Percentiles rank a stretch among this genome's conserved stretches.
phyloP scores from a whole-genome alignment of 1,140 invertebrate genomes.

The Sitobion miscanthi region DNA sequence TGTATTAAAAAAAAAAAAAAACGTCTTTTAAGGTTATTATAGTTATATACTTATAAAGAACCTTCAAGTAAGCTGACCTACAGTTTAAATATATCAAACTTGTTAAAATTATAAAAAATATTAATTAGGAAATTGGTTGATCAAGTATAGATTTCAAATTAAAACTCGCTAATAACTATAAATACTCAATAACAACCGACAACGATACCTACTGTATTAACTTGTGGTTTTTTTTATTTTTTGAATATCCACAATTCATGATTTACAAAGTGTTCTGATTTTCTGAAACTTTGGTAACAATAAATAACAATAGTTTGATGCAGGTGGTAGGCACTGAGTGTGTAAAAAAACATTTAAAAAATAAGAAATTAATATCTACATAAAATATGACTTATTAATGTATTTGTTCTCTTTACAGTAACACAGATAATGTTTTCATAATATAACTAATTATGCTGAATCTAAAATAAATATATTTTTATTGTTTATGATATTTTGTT shows the following conservation, averaged over 20 bases:
- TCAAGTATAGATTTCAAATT: background rate
- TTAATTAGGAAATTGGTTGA: background rate
- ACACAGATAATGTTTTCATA: no score
- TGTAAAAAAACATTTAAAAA: background rate
- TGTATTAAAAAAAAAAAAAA: background rate
- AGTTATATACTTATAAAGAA: background rate
- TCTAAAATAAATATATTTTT: background rate
- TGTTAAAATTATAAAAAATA: conserved; percentile 3
- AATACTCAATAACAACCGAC: background rate
- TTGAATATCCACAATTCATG: background rate
- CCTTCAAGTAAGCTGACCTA: background rate
- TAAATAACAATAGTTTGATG: background rate
- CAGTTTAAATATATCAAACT: background rate
- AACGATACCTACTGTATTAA: background rate
- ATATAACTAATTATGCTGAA: background rate
- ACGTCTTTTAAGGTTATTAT: background rate
- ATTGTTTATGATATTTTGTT: background rate
- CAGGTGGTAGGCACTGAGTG: no score
- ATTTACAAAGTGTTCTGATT: background rate
- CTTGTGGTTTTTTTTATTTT: background rate
- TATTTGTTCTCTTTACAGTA: no score
- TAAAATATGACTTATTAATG: no score
- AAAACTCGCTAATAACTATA: background rate
- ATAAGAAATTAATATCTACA: background rate
- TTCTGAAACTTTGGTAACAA: background rate